Conservation (phyloP, 2,797 vertebrate species). For the Oreonectes daqikongensis region DNA sequence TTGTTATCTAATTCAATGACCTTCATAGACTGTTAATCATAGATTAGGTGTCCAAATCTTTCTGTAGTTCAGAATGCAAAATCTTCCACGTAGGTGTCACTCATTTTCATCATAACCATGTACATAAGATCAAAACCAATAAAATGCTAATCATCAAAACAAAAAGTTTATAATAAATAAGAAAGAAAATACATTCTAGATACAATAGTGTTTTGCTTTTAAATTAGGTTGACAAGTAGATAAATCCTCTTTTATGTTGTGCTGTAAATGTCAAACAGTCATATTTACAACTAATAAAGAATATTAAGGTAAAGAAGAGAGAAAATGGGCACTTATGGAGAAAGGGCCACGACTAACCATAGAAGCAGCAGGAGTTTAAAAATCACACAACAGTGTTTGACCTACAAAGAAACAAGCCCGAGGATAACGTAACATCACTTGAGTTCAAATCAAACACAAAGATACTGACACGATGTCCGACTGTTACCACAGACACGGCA, state of each 20-base stretch:
- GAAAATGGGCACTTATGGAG: constrained; percentile 45
- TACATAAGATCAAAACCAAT: constrained; percentile 10
- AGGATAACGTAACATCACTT: constrained; percentile 65
- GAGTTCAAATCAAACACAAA: constrained; percentile 25
- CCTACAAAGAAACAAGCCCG: constrained; percentile 67
- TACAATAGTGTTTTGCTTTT: constrained; percentile 24
- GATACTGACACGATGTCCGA: constrained; percentile 69
- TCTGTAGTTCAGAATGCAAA: constrained; percentile 2
- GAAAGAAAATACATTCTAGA: constrained; percentile 18
- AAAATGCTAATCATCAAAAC: constrained; percentile 16
- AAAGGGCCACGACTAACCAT: constrained; percentile 72
- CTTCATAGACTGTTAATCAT: background rate
- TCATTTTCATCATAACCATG: background rate
- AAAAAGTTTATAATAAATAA: constrained; percentile 35
- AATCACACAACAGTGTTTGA: constrained; percentile 78
- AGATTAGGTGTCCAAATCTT: constrained; percentile 1
- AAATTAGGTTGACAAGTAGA: constrained; percentile 26
- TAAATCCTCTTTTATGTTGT: constrained; percentile 11
- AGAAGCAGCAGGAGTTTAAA: constrained; percentile 76
- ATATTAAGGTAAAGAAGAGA: constrained; percentile 24
- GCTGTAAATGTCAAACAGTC: constrained; percentile 33
- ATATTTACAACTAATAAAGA: constrained; percentile 51
- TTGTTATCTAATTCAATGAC: background rate
- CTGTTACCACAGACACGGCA: constrained; percentile 43
- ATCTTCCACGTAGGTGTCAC: background rate